Base-by-base conservation (phyloP, 2,888 invertebrate genomes). In the Rhamphomyia laevipes region DNA sequence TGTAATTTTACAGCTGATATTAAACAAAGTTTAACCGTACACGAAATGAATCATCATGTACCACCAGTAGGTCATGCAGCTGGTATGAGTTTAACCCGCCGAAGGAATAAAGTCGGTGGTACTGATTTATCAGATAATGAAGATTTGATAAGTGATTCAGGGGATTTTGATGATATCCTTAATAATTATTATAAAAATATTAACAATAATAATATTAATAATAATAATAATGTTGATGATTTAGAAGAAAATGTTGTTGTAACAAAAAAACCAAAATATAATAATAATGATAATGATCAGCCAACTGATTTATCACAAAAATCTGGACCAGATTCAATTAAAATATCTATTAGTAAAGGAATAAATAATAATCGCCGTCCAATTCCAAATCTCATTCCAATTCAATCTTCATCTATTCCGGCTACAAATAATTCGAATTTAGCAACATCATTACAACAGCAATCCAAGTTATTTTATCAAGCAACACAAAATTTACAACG, bases 1-100 rank as follows among this genome's bases (percentile, higher is more conserved):
- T 92, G 92, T 68, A 88, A 89, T 69, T 92, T 92, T 68, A 86
- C 88, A 12, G 89, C 91, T 33, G 89, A 91, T 64, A 91, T 91
- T 66, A 87, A 90, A 66, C 91, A 92, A 67, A 90, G 89, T 66
- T 73, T 92, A 63, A 91, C 91, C 15, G 89, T 90, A 53, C 91
- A 91, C 70, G 88, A 91, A 70, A 86, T 89, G 78, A 89, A 91
- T 74, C 89, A 89, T 67, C 89, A 89, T 72, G 82, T 84, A 61
- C 86, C 86, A 53, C 82, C 86, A 13, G 82, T 83, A 57, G 86
- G 86, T 41, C 83, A 82, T 64, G 68, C 67, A 2, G 67, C 66
- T 12, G 76, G 75, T 48, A 70, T 76, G 58, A 74, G 73, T 52
- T 72, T 74, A 57, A 74, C 75, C 1, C 73, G 80, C 23, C 77